These are phyloP conservation scores for Mylabris sibirica DNA, from an alignment of 2,888 invertebrate species.

Conservation along the genomic window DNA sequence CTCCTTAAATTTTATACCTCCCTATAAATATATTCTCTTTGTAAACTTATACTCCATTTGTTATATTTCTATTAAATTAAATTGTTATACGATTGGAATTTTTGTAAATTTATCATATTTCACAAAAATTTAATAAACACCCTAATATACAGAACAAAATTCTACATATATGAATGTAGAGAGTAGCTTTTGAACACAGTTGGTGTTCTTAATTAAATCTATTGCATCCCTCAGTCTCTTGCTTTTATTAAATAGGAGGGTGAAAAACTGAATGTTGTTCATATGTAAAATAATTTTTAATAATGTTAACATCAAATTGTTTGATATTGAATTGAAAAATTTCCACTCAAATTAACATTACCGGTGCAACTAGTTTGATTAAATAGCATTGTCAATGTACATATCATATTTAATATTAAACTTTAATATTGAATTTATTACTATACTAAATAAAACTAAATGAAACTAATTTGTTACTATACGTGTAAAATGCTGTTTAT, in stretches of 20 bases:
- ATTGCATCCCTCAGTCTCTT: background rate
- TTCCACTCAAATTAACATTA: slow-evolving; percentile 7
- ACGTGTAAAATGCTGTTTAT: too few species aligned
- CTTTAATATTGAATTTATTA: too few species aligned
- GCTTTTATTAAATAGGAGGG: background rate
- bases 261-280: background rate
- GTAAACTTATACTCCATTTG: background rate
- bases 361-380: background rate
- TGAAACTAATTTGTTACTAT: background rate
- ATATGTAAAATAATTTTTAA: background rate
- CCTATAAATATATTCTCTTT: background rate
- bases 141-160: background rate
- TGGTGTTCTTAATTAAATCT: slow-evolving; percentile 9
- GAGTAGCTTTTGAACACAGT: background rate
- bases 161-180: background rate
- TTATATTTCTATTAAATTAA: too few species aligned
- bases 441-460: too few species aligned
- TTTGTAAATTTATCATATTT: background rate
- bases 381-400: background rate
- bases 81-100: background rate
- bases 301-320: background rate
- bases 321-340: background rate
- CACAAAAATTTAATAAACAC: background rate
- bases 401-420: too few species aligned
- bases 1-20: background rate